A percentile compares a stretch with the other conserved stretches of the same genome.
Conservation (phyloP, 2,888 invertebrate species). For the Eristalis tenax region DNA sequence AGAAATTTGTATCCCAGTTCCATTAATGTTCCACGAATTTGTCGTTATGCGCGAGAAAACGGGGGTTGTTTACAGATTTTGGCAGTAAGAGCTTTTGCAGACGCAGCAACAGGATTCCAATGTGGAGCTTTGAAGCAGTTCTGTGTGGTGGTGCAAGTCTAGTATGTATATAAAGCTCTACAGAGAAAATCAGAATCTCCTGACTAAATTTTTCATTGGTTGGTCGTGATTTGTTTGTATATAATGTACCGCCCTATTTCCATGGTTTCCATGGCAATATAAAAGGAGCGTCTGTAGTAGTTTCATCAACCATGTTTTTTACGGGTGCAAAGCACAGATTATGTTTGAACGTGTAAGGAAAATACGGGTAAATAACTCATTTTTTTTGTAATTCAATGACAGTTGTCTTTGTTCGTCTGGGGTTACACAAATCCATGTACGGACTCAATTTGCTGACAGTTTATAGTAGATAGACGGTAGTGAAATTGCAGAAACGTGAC, state of each 20-base stretch:
- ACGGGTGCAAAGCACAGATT: conserved; percentile 4
- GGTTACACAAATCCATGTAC: neutral
- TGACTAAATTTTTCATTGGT: conserved; percentile 82
- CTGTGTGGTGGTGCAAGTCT: conserved; percentile 26
- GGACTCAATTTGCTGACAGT: neutral
- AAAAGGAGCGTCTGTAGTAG: conserved; percentile 31
- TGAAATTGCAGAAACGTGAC: conserved; percentile 56
- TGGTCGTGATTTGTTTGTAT: conserved; percentile 80
- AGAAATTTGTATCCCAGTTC: neutral
- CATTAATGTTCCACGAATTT: neutral
- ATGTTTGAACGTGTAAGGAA: neutral
- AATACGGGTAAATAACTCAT: neutral
- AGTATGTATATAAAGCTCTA: conserved; percentile 40
- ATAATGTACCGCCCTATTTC: conserved; percentile 59
- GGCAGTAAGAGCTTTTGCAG: conserved; percentile 37
- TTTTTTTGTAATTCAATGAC: conserved; percentile 31
- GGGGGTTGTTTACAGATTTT: conserved; percentile 35
- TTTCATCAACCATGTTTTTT: conserved; percentile 48
- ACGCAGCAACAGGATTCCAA: conserved; percentile 51
- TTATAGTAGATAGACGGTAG: conserved; percentile 9
- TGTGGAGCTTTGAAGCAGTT: conserved; percentile 30
- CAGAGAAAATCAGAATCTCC: conserved; percentile 81
- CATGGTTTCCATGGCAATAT: conserved; percentile 68
- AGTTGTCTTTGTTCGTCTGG: conserved; percentile 20
- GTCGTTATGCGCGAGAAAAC: conserved; percentile 20